phyloP scores from a whole-genome alignment of 1,140 invertebrate species.

The Pemphigus obesinymphae region DNA sequence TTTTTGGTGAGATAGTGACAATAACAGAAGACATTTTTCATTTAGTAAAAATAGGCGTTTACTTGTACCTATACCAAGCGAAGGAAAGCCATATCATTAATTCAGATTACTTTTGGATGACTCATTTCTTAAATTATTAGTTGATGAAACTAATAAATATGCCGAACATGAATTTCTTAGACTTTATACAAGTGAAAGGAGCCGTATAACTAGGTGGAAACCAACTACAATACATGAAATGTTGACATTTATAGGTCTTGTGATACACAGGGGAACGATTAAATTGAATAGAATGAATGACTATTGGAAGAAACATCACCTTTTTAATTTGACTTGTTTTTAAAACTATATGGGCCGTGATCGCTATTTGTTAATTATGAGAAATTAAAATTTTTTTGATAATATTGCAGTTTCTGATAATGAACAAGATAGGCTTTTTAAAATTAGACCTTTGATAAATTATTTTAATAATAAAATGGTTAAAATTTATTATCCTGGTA shows the following conservation, averaged over 20 bases:
- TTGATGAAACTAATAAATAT: neutral
- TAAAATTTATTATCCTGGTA: neutral
- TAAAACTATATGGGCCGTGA: neutral
- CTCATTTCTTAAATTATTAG: neutral
- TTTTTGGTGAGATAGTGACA: neutral
- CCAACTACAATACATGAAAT: too few relatives aligned
- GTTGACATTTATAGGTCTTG: neutral
- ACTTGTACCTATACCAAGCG: constrained; percentile 11
- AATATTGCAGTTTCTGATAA: neutral
- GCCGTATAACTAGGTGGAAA: neutral
- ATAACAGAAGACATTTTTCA: too few relatives aligned
- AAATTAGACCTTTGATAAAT: neutral
- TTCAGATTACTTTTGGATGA: neutral
- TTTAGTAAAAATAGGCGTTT: too few relatives aligned
- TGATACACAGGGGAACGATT: neutral
- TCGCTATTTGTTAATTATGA: too few relatives aligned
- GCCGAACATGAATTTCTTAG: neutral
- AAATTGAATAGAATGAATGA: neutral
- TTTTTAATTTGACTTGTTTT: constrained; percentile 8
- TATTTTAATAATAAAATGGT: neutral
- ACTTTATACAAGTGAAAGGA: neutral
- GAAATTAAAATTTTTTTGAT: neutral
- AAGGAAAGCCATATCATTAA: neutral
- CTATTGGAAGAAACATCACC: neutral
- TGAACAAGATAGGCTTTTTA: neutral